Evolutionary conservation across 2,888 invertebrate genomes (phyloP).

Genomic region (Tuberolachnus salignus): DNA sequence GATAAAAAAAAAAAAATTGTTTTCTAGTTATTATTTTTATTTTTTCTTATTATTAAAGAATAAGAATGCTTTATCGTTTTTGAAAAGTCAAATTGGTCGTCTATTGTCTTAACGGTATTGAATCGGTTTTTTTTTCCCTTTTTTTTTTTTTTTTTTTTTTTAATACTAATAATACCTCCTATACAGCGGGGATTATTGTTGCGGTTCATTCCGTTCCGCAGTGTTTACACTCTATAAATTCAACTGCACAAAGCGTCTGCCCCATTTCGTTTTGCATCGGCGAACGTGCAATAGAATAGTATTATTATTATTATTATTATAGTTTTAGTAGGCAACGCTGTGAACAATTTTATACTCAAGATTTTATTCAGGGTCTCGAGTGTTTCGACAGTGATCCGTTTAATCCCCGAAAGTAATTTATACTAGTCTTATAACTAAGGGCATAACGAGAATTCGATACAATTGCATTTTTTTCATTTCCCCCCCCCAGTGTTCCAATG

Average conservation of each 20-base stretch:
- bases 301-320: too few relatives aligned
- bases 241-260: conserved; percentile 16
- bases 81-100: conserved; percentile 32
- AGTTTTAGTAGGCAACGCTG: too few relatives aligned
- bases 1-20: background rate
- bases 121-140: too few relatives aligned
- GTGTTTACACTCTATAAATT: conserved; percentile 24
- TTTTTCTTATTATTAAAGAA: too few relatives aligned
- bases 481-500: too few relatives aligned
- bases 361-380: conserved; percentile 1
- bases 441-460: too few relatives aligned
- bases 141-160: too few relatives aligned
- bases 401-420: conserved; percentile 14
- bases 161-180: background rate
- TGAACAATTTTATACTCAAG: too few relatives aligned
- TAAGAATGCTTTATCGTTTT: background rate
- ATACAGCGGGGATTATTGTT: conserved; percentile 18
- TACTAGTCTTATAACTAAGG: too few relatives aligned
- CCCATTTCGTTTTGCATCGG: conserved; percentile 1
- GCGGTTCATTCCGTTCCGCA: background rate
- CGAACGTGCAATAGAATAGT: background rate
- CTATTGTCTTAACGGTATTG: conserved; percentile 9
- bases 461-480: too few relatives aligned
- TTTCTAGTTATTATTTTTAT: too few relatives aligned
- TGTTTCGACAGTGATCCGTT: background rate